These are phyloP conservation scores for Cryptotermes secundus DNA, from an alignment of 1,140 invertebrate genomes.

Conservation along the genomic window DNA sequence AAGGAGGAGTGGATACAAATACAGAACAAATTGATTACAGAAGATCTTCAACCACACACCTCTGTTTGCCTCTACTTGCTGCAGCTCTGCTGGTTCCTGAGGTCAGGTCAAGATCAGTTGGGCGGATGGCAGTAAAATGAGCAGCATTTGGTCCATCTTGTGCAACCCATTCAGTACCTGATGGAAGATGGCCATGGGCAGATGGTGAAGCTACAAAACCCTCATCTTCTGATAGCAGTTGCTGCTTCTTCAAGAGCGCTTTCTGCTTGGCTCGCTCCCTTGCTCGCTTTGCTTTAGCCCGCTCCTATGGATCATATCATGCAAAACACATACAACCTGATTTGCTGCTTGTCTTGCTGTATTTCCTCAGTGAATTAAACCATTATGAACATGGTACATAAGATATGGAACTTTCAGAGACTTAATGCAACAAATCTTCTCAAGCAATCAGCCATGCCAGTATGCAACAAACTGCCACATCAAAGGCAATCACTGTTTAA, in stretches of 20 bases:
- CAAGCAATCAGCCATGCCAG: no score
- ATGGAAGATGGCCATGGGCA: background rate
- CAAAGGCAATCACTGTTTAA: no score
- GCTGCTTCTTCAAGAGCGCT: conserved; percentile 60
- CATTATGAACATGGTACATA: background rate
- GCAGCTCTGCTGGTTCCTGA: background rate
- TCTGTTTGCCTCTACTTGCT: background rate
- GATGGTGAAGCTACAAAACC: conserved; percentile 30
- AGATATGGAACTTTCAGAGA: background rate
- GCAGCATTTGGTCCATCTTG: background rate
- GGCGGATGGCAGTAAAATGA: conserved; percentile 27
- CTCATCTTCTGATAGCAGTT: conserved; percentile 40
- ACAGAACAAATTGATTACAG: no score
- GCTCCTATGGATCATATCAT: conserved; percentile 54
- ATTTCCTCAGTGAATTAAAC: background rate
- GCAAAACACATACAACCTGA: background rate
- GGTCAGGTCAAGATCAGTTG: conserved; percentile 34
- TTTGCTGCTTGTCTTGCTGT: background rate
- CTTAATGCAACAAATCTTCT: background rate
- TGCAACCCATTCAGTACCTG: conserved; percentile 26
- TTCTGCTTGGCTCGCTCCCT: conserved; percentile 65
- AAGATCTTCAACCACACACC: background rate
- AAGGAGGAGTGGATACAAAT: no score
- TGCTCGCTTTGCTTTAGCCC: conserved; percentile 65
- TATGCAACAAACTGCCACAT: no score